These are phyloP conservation scores for Tiaroga cobitis DNA, from an alignment of 2,797 vertebrate genomes.

Conservation along the genomic window DNA sequence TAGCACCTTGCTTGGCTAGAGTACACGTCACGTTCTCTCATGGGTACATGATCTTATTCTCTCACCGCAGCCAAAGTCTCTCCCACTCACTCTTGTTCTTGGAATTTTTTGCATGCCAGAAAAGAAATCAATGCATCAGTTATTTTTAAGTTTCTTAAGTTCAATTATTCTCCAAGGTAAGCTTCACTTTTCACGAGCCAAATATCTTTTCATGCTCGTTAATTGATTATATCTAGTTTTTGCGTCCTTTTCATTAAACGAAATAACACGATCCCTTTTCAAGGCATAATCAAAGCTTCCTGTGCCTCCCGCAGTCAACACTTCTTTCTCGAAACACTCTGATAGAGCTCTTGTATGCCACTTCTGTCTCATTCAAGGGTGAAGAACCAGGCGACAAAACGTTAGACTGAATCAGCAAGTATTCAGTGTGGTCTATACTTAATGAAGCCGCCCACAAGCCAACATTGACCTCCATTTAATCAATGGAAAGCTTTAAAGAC, in stretches of 20 bases:
- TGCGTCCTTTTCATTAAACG: constrained; percentile 40
- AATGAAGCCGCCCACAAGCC: constrained; percentile 19
- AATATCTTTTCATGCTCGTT: constrained; percentile 22
- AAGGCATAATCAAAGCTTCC: constrained; percentile 5
- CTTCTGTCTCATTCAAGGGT: constrained; percentile 4
- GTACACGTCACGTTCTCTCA: constrained; percentile 33
- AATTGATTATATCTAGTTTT: constrained; percentile 32
- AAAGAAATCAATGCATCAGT: constrained; percentile 11
- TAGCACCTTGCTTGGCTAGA: constrained; percentile 69
- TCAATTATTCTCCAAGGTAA: constrained; percentile 45
- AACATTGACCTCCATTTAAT: constrained; percentile 38
- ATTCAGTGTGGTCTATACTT: constrained; percentile 27
- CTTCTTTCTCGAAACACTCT: not conserved
- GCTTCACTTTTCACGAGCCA: constrained; percentile 10
- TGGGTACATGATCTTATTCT: constrained; percentile 65
- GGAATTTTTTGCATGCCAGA: constrained; percentile 32
- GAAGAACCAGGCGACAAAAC: constrained; percentile 29
- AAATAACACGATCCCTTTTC: constrained; percentile 29
- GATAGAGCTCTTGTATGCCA: not conserved
- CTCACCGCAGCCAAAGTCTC: constrained; percentile 22
- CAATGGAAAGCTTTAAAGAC: not conserved
- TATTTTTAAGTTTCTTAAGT: constrained; percentile 35
- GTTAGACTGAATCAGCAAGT: not conserved
- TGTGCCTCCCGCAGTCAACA: not conserved
- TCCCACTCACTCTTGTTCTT: constrained; percentile 23